Evolutionary conservation across 2,888 invertebrate species (phyloP).

Genomic region (Heliconius cydno): DNA sequence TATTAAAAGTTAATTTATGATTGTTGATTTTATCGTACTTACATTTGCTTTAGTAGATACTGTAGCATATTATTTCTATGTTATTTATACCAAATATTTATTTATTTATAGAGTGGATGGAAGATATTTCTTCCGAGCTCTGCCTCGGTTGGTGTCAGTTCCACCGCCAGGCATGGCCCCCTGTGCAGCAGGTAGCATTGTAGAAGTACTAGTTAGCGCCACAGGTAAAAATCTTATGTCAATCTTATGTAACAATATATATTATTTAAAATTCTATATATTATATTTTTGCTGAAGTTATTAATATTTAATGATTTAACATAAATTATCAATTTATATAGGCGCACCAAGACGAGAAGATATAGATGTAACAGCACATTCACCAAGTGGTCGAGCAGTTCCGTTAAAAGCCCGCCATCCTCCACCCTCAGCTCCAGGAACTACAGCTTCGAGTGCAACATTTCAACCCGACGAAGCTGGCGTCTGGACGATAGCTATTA

Average conservation of each 20-base stretch:
- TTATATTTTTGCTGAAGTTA: no score
- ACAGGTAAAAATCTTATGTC: constrained; percentile 79
- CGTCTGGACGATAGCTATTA: constrained; percentile 97
- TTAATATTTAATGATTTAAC: no score
- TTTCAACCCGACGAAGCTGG: constrained; percentile 99
- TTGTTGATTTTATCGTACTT: constrained; percentile 23
- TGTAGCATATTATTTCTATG: neutral
- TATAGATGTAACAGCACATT: constrained; percentile 95
- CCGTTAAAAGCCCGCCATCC: constrained; percentile 81
- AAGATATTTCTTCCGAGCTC: constrained; percentile 91
- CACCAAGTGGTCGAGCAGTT: constrained; percentile 93
- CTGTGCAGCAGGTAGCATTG: constrained; percentile 96
- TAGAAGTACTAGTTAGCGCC: constrained; percentile 95
- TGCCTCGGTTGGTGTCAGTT: constrained; percentile 93
- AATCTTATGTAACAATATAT: neutral
- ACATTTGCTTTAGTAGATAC: neutral
- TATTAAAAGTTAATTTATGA: constrained; percentile 32
- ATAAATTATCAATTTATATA: constrained; percentile 52
- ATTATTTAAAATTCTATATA: no score
- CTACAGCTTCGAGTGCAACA: constrained; percentile 93
- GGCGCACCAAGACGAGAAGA: constrained; percentile 91
- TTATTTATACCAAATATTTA: neutral
- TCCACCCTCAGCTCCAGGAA: constrained; percentile 93
- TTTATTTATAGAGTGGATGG: constrained; percentile 75
- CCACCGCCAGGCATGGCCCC: constrained; percentile 97